These are phyloP conservation scores for Propithecus coquereli DNA, from an alignment of 2,113 vertebrate genomes.

Conservation along the genomic window DNA sequence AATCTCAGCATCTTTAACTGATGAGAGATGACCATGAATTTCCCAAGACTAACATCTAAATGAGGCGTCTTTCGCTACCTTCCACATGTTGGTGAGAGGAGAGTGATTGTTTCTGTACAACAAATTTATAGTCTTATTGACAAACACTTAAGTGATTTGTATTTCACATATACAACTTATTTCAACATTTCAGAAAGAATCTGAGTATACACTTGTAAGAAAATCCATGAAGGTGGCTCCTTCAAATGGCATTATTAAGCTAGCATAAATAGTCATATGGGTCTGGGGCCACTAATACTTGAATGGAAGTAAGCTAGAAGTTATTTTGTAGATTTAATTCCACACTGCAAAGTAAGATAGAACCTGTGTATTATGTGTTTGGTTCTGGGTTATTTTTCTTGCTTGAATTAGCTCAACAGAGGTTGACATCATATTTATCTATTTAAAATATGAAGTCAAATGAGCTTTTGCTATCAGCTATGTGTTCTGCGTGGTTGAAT, in stretches of 20 bases:
- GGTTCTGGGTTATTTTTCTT: constrained; percentile 20
- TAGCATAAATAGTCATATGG: not conserved
- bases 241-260: constrained; percentile 21
- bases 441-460: constrained; percentile 33
- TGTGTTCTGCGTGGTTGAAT: not conserved
- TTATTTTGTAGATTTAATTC: constrained; percentile 7
- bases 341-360: not conserved
- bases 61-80: not conserved
- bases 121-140: not conserved
- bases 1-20: not conserved
- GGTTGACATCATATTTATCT: not conserved
- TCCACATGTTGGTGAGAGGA: constrained; percentile 18
- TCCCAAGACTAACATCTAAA: constrained; percentile 4
- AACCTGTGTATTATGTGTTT: not conserved
- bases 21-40: constrained; percentile 1
- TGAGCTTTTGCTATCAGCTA: not conserved
- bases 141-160: not conserved
- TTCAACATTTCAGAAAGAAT: constrained; percentile 26
- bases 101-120: not conserved
- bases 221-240: not conserved
- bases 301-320: not conserved
- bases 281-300: not conserved
- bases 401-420: not conserved
- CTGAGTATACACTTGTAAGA: not conserved
- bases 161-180: constrained; percentile 31